A percentile compares a stretch with the other conserved stretches of the same genome.
These are phyloP conservation scores for Rhodinocichla rosea DNA, from an alignment of 2,113 vertebrate genomes.

Conservation along the genomic window DNA sequence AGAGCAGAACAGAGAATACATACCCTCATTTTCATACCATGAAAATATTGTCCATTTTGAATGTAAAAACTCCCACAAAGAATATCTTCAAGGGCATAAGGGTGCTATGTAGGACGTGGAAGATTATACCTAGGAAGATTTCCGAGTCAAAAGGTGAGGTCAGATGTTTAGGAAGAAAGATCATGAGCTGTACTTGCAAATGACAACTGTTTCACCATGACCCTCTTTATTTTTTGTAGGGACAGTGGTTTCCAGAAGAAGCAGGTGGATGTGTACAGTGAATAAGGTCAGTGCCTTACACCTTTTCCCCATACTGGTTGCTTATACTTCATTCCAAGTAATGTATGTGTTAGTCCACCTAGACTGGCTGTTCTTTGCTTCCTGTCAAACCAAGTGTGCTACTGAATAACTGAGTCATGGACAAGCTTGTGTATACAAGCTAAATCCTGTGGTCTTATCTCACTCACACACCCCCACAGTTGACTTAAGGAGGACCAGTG, in stretches of 20 bases:
- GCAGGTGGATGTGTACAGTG: not conserved
- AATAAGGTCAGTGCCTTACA: not conserved
- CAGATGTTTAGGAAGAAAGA: not conserved
- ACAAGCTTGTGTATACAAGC: not conserved
- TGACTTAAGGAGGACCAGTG: not conserved
- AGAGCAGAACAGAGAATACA: not conserved
- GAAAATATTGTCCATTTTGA: not conserved
- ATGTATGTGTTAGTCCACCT: not conserved
- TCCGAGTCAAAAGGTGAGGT: not conserved
- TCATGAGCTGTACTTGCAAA: not conserved
- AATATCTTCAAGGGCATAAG: not conserved
- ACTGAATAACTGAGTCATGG: conserved; percentile 24
- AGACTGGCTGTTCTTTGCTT: not conserved
- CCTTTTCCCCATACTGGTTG: fast-evolving
- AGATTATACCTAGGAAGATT: not conserved
- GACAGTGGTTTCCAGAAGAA: not conserved
- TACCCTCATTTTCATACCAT: not conserved
- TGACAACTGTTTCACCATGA: not conserved
- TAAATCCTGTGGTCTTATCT: conserved; percentile 7
- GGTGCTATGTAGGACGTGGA: not conserved
- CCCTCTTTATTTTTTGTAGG: not conserved
- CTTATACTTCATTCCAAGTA: not conserved
- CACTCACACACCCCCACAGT: not conserved
- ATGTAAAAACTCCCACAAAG: not conserved
- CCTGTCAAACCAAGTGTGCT: not conserved